Evolutionary conservation across 2,888 invertebrate genomes (phyloP).

Genomic region (Gymnosoma rotundatum): DNA sequence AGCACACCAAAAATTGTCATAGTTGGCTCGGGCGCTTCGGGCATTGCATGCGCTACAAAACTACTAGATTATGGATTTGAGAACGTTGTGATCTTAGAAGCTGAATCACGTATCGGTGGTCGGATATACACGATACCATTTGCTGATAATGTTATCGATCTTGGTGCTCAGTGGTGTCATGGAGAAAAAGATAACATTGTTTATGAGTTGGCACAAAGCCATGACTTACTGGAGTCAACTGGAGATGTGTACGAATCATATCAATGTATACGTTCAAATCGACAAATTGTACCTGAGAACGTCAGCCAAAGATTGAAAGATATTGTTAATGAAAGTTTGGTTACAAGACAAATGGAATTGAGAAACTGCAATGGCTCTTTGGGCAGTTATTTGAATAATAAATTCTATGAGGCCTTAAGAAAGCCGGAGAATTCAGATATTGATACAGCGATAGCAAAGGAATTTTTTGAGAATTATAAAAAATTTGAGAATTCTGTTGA

Average conservation of each 20-base stretch:
- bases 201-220: constrained; percentile 77
- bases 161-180: constrained; percentile 82
- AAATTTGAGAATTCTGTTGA: constrained; percentile 83
- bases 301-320: constrained; percentile 81
- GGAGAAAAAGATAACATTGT: constrained; percentile 82
- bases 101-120: constrained; percentile 86
- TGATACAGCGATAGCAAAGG: constrained; percentile 82
- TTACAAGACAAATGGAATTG: constrained; percentile 79
- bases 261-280: constrained; percentile 80
- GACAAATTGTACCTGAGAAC: constrained; percentile 80
- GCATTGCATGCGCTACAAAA: constrained; percentile 82
- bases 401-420: constrained; percentile 78
- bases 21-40: constrained; percentile 82
- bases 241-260: constrained; percentile 79
- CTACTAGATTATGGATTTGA: constrained; percentile 82
- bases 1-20: constrained; percentile 78
- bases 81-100: constrained; percentile 85
- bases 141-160: constrained; percentile 83
- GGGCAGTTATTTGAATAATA: constrained; percentile 79
- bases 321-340: constrained; percentile 81
- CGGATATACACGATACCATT: constrained; percentile 84
- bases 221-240: constrained; percentile 79
- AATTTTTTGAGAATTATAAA: constrained; percentile 85
- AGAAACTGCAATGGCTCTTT: constrained; percentile 78
- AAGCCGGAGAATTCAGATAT: constrained; percentile 80